Conservation (phyloP, 1,140 invertebrate genomes). For the Cepaea nemoralis region DNA sequence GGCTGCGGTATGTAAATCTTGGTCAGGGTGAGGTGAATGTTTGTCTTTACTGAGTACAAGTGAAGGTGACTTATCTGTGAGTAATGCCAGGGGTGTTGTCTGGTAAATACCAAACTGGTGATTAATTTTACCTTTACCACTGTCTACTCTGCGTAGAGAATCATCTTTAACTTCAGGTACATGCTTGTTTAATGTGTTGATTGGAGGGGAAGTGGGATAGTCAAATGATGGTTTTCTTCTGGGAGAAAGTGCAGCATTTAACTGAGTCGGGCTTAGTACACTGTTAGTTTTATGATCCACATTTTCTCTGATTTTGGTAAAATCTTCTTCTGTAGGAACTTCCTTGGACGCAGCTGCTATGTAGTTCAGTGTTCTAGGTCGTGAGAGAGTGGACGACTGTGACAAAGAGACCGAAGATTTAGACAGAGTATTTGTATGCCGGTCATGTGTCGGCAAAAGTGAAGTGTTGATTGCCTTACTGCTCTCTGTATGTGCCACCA, state of each 20-base stretch:
- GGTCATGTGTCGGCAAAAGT: conserved; percentile 26
- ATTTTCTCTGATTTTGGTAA: neutral
- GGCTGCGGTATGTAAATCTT: conserved; percentile 5
- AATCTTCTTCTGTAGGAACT: neutral
- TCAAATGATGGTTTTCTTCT: conserved; percentile 9
- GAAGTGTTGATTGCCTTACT: conserved; percentile 31
- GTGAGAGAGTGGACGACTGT: neutral
- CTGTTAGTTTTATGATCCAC: neutral
- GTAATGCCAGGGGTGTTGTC: neutral
- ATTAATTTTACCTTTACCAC: neutral
- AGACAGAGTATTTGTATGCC: conserved; percentile 18
- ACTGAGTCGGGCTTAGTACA: neutral
- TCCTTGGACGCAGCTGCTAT: neutral
- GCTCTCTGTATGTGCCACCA: neutral
- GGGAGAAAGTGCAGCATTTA: conserved; percentile 35
- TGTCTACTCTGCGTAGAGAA: neutral
- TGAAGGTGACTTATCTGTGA: neutral
- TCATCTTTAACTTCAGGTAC: neutral
- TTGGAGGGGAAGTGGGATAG: conserved; percentile 16
- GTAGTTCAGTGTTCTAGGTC: neutral
- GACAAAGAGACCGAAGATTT: neutral
- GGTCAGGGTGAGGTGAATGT: neutral
- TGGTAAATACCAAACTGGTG: neutral
- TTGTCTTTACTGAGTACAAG: neutral
- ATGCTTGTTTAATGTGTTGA: neutral